These are phyloP conservation scores for Fratercula arctica DNA, from an alignment of 2,797 vertebrate species.

Conservation along the genomic window DNA sequence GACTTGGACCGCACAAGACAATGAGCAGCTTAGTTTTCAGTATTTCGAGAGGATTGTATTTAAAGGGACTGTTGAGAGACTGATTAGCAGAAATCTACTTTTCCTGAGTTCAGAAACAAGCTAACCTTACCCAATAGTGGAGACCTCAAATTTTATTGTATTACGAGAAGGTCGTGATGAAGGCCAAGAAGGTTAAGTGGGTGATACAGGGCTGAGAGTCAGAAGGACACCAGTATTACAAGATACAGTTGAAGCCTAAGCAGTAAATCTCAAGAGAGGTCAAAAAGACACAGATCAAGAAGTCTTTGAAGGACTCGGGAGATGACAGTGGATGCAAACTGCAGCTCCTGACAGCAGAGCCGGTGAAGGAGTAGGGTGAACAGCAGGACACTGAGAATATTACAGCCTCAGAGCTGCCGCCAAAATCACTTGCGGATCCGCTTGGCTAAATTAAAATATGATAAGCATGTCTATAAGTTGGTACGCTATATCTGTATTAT, in stretches of 20 bases:
- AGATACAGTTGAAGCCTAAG: background rate
- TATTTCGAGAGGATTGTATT: conserved; percentile 43
- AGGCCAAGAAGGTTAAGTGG: background rate
- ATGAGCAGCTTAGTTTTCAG: conserved; percentile 40
- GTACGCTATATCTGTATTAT: background rate
- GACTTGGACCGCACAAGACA: background rate
- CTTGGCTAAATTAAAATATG: background rate
- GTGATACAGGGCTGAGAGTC: background rate
- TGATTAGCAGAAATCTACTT: conserved; percentile 40
- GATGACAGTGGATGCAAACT: background rate
- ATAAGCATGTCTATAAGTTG: background rate
- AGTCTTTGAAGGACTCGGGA: background rate
- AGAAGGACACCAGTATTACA: background rate
- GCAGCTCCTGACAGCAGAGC: background rate
- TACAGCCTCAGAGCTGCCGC: background rate
- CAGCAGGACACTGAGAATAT: background rate
- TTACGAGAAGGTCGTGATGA: background rate
- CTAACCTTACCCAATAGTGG: background rate
- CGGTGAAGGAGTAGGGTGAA: background rate
- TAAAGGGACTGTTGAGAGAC: background rate
- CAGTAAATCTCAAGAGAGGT: conserved; percentile 8
- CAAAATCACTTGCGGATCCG: background rate
- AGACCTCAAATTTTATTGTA: background rate
- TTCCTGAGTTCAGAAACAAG: conserved; percentile 6
- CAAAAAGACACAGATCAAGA: conserved; percentile 35